Percentiles rank a stretch among this genome's conserved stretches.
These are phyloP conservation scores for Eumaeus atala DNA, from an alignment of 1,140 invertebrate genomes.

Conservation along the genomic window DNA sequence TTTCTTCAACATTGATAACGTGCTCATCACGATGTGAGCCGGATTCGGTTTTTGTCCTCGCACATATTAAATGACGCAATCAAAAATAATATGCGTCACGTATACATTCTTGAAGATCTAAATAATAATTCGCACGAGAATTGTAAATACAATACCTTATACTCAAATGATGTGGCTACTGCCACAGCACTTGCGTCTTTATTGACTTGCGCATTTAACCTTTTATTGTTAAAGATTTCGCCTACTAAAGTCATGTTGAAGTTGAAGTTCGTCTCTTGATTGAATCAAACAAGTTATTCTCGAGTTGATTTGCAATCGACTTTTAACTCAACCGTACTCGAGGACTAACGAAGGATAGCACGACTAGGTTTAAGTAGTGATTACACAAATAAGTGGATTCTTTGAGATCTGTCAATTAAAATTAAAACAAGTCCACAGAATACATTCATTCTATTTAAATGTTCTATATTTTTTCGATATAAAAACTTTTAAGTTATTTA, in stretches of 20 bases:
- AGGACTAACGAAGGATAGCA: too few relatives aligned
- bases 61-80: conserved; percentile 51
- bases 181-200: neutral
- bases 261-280: too few relatives aligned
- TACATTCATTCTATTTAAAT: too few relatives aligned
- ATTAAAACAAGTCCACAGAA: too few relatives aligned
- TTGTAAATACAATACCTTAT: conserved; percentile 35
- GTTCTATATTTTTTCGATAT: too few relatives aligned
- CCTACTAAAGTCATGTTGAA: neutral
- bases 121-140: conserved; percentile 35
- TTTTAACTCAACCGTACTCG: too few relatives aligned
- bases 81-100: conserved; percentile 37
- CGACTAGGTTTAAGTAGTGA: too few relatives aligned
- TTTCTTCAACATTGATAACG: conserved; percentile 38
- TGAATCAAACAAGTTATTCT: neutral
- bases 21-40: conserved; percentile 49
- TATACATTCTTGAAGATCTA: conserved; percentile 31
- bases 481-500: too few relatives aligned
- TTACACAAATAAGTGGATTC: too few relatives aligned
- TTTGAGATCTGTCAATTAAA: too few relatives aligned
- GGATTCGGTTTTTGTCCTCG: conserved; percentile 57
- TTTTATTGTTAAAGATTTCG: conserved; percentile 10
- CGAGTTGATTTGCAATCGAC: neutral
- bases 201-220: neutral
- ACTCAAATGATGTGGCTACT: too few relatives aligned